A percentile compares a stretch with the other conserved stretches of the same genome.
Conservation (phyloP, 2,888 invertebrate genomes). For the Scaptomyza flava region DNA sequence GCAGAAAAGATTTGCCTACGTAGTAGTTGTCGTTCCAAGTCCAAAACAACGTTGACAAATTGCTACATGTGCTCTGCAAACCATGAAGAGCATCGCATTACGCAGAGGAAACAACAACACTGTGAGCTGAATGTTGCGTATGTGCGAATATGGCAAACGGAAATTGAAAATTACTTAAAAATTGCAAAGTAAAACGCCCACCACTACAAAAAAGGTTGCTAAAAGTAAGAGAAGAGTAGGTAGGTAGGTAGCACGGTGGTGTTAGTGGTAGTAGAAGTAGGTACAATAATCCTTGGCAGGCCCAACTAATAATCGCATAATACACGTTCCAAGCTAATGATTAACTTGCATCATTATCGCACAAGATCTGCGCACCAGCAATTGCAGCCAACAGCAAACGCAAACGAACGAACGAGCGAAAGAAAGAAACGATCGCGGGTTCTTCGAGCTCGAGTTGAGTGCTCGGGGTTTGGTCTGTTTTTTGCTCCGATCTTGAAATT, state of each 20-base stretch:
- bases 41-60: slow-evolving; percentile 71
- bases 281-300: slow-evolving; percentile 54
- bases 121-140: slow-evolving; percentile 7
- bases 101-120: slow-evolving; percentile 35
- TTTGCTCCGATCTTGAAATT: slow-evolving; percentile 63
- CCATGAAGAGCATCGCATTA: slow-evolving; percentile 55
- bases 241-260: slow-evolving; percentile 30
- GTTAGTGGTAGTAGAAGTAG: slow-evolving; percentile 15
- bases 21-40: slow-evolving; percentile 29
- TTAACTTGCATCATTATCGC: slow-evolving; percentile 82
- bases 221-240: slow-evolving; percentile 22
- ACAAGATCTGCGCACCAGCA: slow-evolving; percentile 63
- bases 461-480: slow-evolving; percentile 28
- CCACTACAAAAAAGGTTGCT: slow-evolving; percentile 37
- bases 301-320: slow-evolving; percentile 78
- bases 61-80: slow-evolving; percentile 65
- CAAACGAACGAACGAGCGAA: slow-evolving; percentile 6
- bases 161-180: slow-evolving; percentile 78
- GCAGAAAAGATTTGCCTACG: slow-evolving; percentile 44
- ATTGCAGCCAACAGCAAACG: slow-evolving; percentile 23
- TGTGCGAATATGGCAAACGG: slow-evolving; percentile 55
- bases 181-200: slow-evolving; percentile 62
- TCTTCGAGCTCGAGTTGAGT: slow-evolving; percentile 17
- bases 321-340: slow-evolving; percentile 81
- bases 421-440: slow-evolving; percentile 12